A percentile compares a stretch with the other conserved stretches of the same genome.
These are phyloP conservation scores for Acromyrmex echinatior DNA, from an alignment of 1,140 invertebrate species.

Conservation along the genomic window DNA sequence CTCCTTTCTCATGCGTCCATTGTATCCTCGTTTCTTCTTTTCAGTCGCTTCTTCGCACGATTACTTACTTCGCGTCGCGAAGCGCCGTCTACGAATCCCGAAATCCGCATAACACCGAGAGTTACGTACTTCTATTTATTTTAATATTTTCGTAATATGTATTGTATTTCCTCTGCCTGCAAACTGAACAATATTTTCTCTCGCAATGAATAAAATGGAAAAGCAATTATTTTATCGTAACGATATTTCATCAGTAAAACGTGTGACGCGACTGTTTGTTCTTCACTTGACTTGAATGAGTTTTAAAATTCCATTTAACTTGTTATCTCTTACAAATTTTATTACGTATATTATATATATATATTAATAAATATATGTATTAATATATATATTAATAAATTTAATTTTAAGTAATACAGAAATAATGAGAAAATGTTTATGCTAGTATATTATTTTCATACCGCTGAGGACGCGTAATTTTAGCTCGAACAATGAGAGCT, in stretches of 20 bases:
- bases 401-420: not conserved
- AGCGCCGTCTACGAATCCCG: not conserved
- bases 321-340: not conserved
- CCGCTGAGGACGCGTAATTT: constrained; percentile 4
- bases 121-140: not conserved
- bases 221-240: constrained; percentile 34
- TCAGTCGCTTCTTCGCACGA: constrained; percentile 3
- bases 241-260: constrained; percentile 20
- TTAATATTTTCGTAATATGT: constrained; percentile 35
- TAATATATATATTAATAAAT: not conserved
- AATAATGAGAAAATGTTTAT: not conserved
- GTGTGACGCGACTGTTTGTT: not conserved
- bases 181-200: constrained; percentile 39
- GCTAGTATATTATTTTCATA: not conserved
- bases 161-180: not conserved
- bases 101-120: constrained; percentile 9
- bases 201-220: constrained; percentile 22
- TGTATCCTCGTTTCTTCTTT: not conserved
- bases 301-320: not conserved
- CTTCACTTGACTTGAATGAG: not conserved
- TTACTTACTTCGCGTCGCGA: not conserved
- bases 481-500: not conserved
- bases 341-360: not conserved
- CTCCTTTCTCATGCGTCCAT: constrained; percentile 5
- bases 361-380: not conserved